A percentile compares a stretch with the other conserved stretches of the same genome.
These are phyloP conservation scores for Corydoras sp. DNA, from an alignment of 2,113 vertebrate genomes.

Conservation along the genomic window DNA sequence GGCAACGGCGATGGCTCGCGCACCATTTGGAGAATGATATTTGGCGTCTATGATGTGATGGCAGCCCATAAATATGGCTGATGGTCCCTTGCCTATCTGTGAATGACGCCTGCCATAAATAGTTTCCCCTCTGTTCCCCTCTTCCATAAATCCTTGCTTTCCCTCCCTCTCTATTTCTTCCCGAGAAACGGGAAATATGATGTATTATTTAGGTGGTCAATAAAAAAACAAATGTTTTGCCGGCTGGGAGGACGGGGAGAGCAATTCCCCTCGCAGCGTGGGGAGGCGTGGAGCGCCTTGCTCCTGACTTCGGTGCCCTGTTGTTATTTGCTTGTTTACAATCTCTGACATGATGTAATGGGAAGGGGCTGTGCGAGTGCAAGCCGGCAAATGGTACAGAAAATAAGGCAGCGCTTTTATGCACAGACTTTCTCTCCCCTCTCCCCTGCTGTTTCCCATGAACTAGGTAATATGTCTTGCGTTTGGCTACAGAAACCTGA, in stretches of 20 bases:
- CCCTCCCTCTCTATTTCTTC: slow-evolving; percentile 13
- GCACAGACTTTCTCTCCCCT: slow-evolving; percentile 40
- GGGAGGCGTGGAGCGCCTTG: slow-evolving; percentile 9
- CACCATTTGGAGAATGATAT: slow-evolving; percentile 68
- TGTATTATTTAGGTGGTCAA: slow-evolving; percentile 61
- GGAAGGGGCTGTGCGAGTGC: slow-evolving; percentile 62
- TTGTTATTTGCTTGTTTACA: slow-evolving; percentile 76
- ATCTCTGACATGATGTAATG: slow-evolving; percentile 69
- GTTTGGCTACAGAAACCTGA: slow-evolving; percentile 83
- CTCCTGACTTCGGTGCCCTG: slow-evolving; percentile 44
- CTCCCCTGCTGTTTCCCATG: slow-evolving; percentile 50
- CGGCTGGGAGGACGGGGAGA: slow-evolving; percentile 23
- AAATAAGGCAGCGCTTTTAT: slow-evolving; percentile 75
- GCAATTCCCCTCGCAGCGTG: slow-evolving; percentile 29
- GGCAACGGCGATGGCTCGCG: slow-evolving; percentile 53
- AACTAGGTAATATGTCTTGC: slow-evolving; percentile 74
- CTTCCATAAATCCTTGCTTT: slow-evolving; percentile 52
- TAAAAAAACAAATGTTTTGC: slow-evolving; percentile 62
- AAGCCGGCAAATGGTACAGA: slow-evolving; percentile 62
- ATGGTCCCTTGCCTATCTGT: slow-evolving; percentile 61
- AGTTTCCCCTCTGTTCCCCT: slow-evolving; percentile 52
- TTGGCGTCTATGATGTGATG: slow-evolving; percentile 57
- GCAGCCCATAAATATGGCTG: slow-evolving; percentile 68
- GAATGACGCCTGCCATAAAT: slow-evolving; percentile 69
- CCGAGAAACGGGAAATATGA: slow-evolving; percentile 33